Percentiles rank a stretch among this genome's conserved stretches.
Evolutionary conservation across 1,140 invertebrate species (phyloP).

Genomic region (Oryctes rhinoceros): DNA sequence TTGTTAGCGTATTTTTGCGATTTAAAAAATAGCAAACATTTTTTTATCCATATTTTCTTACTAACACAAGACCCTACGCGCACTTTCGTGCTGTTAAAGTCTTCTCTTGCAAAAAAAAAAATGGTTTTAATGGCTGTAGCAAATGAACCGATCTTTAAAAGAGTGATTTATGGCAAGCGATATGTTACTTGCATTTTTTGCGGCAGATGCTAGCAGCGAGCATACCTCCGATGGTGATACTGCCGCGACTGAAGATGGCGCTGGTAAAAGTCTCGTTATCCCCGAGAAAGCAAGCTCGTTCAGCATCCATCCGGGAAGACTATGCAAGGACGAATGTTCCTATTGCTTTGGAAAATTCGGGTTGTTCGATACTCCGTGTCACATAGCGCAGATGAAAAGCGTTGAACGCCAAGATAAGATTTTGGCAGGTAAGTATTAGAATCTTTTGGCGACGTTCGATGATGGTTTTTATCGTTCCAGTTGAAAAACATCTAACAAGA

Average conservation of each 20-base stretch:
- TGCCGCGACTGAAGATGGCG: conserved; percentile 62
- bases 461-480: conserved; percentile 57
- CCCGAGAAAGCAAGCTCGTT: conserved; percentile 87
- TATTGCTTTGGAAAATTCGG: conserved; percentile 88
- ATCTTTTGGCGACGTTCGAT: not conserved
- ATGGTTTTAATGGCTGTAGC: conserved; percentile 5
- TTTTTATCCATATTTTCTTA: not conserved
- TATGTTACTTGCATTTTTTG: not conserved
- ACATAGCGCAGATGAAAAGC: conserved; percentile 84
- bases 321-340: conserved; percentile 83
- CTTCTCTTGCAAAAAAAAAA: not conserved
- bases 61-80: conserved; percentile 18
- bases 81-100: not conserved
- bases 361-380: conserved; percentile 83
- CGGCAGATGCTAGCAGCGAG: conserved; percentile 60
- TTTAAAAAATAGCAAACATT: conserved; percentile 24
- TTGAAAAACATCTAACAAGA: conserved; percentile 78
- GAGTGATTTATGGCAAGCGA: not conserved
- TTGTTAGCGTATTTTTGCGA: conserved; percentile 16
- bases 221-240: conserved; percentile 61
- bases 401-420: conserved; percentile 80
- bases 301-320: conserved; percentile 80
- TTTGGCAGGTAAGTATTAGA: conserved; percentile 66
- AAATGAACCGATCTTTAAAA: not conserved
- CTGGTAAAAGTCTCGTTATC: conserved; percentile 74